Percentiles rank a stretch among this genome's conserved stretches.
Evolutionary conservation across 2,888 invertebrate species (phyloP).

Genomic region (Andrena hattorfiana): DNA sequence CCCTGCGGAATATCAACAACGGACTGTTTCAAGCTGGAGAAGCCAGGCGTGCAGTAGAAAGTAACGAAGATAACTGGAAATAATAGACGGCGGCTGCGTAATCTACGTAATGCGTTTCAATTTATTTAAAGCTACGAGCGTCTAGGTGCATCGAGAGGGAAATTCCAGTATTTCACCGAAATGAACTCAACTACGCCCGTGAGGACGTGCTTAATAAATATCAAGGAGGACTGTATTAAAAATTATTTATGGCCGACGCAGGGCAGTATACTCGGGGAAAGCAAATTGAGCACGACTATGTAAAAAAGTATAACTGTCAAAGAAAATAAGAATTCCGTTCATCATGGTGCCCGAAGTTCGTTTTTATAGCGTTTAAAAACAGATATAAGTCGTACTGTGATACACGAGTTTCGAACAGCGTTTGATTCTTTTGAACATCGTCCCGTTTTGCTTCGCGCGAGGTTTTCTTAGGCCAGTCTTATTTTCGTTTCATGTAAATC

Average conservation of each 20-base stretch:
- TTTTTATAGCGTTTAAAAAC: conserved; percentile 51
- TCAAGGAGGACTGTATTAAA: conserved; percentile 40
- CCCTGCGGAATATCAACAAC: conserved; percentile 8
- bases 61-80: conserved; percentile 35
- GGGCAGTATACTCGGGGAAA: conserved; percentile 2
- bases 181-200: conserved; percentile 43
- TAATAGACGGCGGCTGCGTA: conserved; percentile 33
- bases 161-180: conserved; percentile 41
- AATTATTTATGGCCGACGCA: conserved; percentile 38
- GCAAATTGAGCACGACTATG: conserved; percentile 38
- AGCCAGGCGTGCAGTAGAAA: neutral
- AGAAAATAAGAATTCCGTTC: conserved; percentile 20
- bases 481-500: conserved; percentile 40
- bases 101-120: conserved; percentile 50
- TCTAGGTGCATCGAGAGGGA: conserved; percentile 44
- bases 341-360: conserved; percentile 4
- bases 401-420: neutral
- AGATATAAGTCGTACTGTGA: neutral
- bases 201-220: conserved; percentile 23
- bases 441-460: neutral
- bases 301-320: conserved; percentile 40
- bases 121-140: conserved; percentile 45
- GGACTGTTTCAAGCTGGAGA: neutral
- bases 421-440: neutral
- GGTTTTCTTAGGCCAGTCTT: conserved; percentile 9